These are phyloP conservation scores for Anarrhichthys ocellatus DNA, from an alignment of 2,113 vertebrate genomes.

Conservation along the genomic window DNA sequence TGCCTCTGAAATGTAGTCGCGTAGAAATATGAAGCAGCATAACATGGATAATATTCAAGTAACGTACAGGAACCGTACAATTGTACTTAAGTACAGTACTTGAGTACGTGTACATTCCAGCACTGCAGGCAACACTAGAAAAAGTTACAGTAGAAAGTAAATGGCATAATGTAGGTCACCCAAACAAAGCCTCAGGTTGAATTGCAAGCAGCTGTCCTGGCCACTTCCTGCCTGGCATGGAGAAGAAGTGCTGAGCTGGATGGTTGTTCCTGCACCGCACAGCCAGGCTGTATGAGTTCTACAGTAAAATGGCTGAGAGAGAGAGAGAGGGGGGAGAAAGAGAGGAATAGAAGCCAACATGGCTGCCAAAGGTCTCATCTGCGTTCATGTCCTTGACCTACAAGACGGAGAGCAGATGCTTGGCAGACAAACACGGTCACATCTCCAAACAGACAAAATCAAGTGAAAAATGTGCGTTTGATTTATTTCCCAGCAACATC, in stretches of 20 bases:
- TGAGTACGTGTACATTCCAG: neutral
- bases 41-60: neutral
- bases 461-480: neutral
- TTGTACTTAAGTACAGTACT: neutral
- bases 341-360: slow-evolving; percentile 29
- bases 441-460: slow-evolving; percentile 13
- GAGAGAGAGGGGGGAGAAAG: neutral
- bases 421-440: neutral
- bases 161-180: slow-evolving; percentile 77
- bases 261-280: slow-evolving; percentile 55
- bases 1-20: neutral
- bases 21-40: neutral
- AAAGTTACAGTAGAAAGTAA: slow-evolving; percentile 53
- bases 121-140: neutral
- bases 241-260: slow-evolving; percentile 61
- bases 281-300: slow-evolving; percentile 48
- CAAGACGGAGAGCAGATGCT: slow-evolving; percentile 35
- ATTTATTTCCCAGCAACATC: neutral
- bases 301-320: slow-evolving; percentile 67
- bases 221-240: slow-evolving; percentile 78
- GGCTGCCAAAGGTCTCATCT: slow-evolving; percentile 47
- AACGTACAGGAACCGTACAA: neutral
- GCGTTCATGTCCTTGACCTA: slow-evolving; percentile 16
- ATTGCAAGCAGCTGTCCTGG: slow-evolving; percentile 78
- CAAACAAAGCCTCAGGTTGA: slow-evolving; percentile 76